Conservation (phyloP, 2,113 vertebrate genomes). For the Sinocyclocheilus rhinocerous region DNA sequence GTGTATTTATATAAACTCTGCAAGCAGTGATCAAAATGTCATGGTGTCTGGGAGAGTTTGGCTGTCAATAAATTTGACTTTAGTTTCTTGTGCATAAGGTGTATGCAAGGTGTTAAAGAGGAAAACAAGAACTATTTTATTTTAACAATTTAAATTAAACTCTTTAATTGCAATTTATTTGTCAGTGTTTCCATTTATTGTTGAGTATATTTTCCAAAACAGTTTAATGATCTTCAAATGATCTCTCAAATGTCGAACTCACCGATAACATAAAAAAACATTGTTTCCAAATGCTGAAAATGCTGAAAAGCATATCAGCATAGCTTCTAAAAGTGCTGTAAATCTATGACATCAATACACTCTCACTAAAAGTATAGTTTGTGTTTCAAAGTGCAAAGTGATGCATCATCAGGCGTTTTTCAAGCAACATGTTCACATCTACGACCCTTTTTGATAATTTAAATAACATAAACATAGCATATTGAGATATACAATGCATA, state of each 20-base stretch:
- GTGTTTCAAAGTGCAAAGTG: not conserved
- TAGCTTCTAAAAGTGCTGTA: not conserved
- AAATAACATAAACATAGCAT: not conserved
- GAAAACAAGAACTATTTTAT: not conserved
- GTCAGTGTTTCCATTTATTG: not conserved
- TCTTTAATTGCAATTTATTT: not conserved
- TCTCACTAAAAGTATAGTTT: not conserved
- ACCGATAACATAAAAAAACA: not conserved
- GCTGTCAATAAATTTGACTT: not conserved
- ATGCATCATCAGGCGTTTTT: not conserved
- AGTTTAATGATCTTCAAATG: not conserved
- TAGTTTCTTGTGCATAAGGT: not conserved
- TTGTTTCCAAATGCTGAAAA: too few relatives aligned
- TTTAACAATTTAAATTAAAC: too few relatives aligned
- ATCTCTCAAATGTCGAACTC: not conserved
- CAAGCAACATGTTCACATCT: not conserved
- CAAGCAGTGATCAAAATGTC: not conserved
- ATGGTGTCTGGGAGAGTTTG: too few relatives aligned
- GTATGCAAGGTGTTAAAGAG: not conserved
- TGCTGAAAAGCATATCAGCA: not conserved
- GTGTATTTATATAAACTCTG: not conserved
- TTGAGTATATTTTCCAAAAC: not conserved
- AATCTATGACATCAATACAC: not conserved
- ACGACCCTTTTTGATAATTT: not conserved
- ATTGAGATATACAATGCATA: not conserved